A percentile compares a stretch with the other conserved stretches of the same genome.
Evolutionary conservation across 2,888 invertebrate species (phyloP).

Genomic region (Venusia cambrica): DNA sequence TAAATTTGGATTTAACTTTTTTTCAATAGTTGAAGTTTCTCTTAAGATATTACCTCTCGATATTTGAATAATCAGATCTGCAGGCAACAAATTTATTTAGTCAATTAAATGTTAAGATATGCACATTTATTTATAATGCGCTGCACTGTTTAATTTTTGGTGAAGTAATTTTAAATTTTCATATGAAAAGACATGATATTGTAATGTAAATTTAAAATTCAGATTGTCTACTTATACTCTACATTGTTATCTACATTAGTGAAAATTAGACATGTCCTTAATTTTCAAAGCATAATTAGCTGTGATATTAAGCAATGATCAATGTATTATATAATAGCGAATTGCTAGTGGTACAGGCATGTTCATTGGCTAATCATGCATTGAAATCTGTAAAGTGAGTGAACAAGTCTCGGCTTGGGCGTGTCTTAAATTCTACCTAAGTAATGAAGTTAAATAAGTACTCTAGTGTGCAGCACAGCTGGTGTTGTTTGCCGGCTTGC

Average conservation of each 20-base stretch:
- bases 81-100: slow-evolving; percentile 82
- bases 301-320: slow-evolving; percentile 80
- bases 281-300: slow-evolving; percentile 82
- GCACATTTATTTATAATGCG: slow-evolving; percentile 82
- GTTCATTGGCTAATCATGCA: slow-evolving; percentile 82
- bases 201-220: slow-evolving; percentile 81
- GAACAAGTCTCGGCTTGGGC: slow-evolving; percentile 76
- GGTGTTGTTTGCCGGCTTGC: slow-evolving; percentile 73
- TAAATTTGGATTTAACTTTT: slow-evolving; percentile 79
- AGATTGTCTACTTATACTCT: slow-evolving; percentile 81
- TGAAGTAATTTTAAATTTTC: slow-evolving; percentile 79
- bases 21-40: slow-evolving; percentile 80
- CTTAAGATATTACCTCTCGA: slow-evolving; percentile 81
- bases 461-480: slow-evolving; percentile 78
- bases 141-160: slow-evolving; percentile 81
- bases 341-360: slow-evolving; percentile 76
- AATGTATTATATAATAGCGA: slow-evolving; percentile 79
- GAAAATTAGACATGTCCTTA: slow-evolving; percentile 81
- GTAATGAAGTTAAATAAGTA: slow-evolving; percentile 76
- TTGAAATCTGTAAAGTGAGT: slow-evolving; percentile 78
- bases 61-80: slow-evolving; percentile 80
- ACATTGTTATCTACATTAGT: slow-evolving; percentile 81
- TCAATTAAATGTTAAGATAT: slow-evolving; percentile 82
- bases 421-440: slow-evolving; percentile 79
- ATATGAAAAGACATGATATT: slow-evolving; percentile 82